phyloP scores from a whole-genome alignment of 1,140 invertebrate species.

The Helicoverpa zea region DNA sequence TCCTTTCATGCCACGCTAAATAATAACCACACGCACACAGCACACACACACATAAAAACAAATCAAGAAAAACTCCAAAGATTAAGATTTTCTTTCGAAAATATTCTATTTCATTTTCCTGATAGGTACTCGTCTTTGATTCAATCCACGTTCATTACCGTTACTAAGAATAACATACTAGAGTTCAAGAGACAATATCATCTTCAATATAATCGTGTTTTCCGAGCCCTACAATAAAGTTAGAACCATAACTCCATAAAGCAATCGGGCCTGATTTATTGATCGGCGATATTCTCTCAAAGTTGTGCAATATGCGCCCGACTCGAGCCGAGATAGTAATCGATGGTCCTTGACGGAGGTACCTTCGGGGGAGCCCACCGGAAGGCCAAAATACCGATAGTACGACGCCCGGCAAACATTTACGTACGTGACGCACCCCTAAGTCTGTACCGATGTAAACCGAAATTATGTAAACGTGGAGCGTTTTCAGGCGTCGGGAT shows the following conservation, averaged over 20 bases:
- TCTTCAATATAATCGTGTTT: conserved; percentile 43
- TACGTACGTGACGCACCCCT: conserved; percentile 76
- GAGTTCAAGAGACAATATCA: conserved; percentile 48
- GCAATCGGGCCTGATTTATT: conserved; percentile 62
- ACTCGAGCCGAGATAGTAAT: conserved; percentile 70
- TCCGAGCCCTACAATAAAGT: conserved; percentile 49
- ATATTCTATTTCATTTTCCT: not conserved
- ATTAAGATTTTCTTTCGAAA: not conserved
- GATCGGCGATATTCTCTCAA: conserved; percentile 63
- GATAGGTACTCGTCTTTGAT: not conserved
- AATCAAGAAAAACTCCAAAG: conserved; percentile 13
- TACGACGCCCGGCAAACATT: conserved; percentile 74
- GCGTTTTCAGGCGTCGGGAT: conserved; percentile 64
- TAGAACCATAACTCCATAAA: conserved; percentile 55
- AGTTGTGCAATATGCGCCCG: conserved; percentile 77
- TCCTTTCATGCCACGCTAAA: conserved; percentile 1
- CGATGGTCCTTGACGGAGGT: conserved; percentile 77
- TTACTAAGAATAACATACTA: conserved; percentile 25
- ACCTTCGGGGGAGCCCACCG: conserved; percentile 62
- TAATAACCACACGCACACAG: conserved; percentile 18
- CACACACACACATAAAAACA: conserved; percentile 27
- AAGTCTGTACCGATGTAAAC: conserved; percentile 63
- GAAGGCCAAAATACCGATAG: conserved; percentile 76
- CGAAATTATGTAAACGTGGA: conserved; percentile 71
- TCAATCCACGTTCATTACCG: conserved; percentile 20